A percentile compares a stretch with the other conserved stretches of the same genome.
Evolutionary conservation across 2,113 vertebrate species (phyloP).

Genomic region (Plestiodon gilberti): DNA sequence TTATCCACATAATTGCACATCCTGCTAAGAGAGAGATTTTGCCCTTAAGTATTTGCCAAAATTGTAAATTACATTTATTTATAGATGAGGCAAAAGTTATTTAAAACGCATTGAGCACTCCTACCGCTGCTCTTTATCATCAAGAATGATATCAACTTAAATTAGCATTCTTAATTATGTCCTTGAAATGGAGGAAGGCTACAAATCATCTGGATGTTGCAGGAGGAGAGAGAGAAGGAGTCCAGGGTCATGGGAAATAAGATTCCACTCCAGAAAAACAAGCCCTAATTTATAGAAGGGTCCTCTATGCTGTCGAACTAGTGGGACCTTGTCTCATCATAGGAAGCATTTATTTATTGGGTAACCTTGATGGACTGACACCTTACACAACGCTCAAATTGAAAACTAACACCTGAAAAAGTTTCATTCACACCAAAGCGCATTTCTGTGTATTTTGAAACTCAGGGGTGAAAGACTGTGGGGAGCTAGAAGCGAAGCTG

Average conservation of each 20-base stretch:
- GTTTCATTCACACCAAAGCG: conserved; percentile 24
- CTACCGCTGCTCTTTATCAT: conserved; percentile 40
- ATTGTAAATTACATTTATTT: conserved; percentile 60
- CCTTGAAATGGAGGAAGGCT: conserved; percentile 64
- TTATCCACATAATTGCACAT: conserved; percentile 27
- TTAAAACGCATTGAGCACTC: conserved; percentile 48
- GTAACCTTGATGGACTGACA: conserved; percentile 55
- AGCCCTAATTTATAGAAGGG: conserved; percentile 59
- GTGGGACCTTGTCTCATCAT: conserved; percentile 40
- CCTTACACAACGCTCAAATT: conserved; percentile 50
- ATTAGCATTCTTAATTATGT: conserved; percentile 67
- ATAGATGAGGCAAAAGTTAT: conserved; percentile 36
- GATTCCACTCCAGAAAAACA: conserved; percentile 42
- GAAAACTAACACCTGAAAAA: conserved; percentile 55
- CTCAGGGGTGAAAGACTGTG: neutral
- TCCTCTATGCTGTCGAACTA: conserved; percentile 40
- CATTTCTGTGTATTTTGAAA: conserved; percentile 2
- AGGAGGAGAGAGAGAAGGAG: conserved; percentile 11
- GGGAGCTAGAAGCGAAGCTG: neutral
- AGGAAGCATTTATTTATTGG: conserved; percentile 48
- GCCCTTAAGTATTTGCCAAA: conserved; percentile 47
- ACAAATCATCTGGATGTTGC: conserved; percentile 53
- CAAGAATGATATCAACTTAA: conserved; percentile 56
- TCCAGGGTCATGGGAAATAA: conserved; percentile 48
- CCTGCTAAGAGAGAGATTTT: conserved; percentile 30